Percentiles rank a stretch among this genome's conserved stretches.
These are phyloP conservation scores for Apostichopus japonicus DNA, from an alignment of 35 echinoderm and acorn worm species.

Conservation along the genomic window DNA sequence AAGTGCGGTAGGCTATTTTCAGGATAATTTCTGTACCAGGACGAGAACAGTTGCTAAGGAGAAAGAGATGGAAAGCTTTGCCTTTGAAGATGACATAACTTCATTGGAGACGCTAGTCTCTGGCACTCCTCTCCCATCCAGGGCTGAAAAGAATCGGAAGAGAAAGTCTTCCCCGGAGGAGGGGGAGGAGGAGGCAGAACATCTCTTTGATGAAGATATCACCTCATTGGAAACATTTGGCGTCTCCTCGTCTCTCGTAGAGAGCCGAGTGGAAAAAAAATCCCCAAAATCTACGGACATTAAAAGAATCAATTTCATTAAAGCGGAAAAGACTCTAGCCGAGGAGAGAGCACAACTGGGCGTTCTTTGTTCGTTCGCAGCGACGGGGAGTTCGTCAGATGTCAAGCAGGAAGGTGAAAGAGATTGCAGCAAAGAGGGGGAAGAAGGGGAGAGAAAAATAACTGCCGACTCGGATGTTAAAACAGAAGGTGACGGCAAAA, in stretches of 20 bases:
- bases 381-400: neutral
- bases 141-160: neutral
- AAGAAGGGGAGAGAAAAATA: neutral
- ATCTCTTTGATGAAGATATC: neutral
- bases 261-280: neutral
- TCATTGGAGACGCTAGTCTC: constrained; percentile 9
- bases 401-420: neutral
- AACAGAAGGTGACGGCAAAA: neutral
- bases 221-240: neutral
- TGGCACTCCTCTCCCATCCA: neutral
- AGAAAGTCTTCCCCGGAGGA: neutral
- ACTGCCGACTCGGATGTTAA: neutral
- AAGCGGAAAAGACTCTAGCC: neutral
- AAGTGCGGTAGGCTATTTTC: neutral
- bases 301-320: neutral
- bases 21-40: constrained; percentile 5
- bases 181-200: neutral
- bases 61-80: neutral
- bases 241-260: neutral
- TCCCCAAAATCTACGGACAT: neutral
- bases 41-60: neutral
- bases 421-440: neutral
- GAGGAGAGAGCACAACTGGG: neutral
- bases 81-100: neutral
- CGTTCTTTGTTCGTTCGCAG: neutral